Base-by-base conservation (phyloP, 2,888 invertebrate species). In the Camponotus fellah region DNA sequence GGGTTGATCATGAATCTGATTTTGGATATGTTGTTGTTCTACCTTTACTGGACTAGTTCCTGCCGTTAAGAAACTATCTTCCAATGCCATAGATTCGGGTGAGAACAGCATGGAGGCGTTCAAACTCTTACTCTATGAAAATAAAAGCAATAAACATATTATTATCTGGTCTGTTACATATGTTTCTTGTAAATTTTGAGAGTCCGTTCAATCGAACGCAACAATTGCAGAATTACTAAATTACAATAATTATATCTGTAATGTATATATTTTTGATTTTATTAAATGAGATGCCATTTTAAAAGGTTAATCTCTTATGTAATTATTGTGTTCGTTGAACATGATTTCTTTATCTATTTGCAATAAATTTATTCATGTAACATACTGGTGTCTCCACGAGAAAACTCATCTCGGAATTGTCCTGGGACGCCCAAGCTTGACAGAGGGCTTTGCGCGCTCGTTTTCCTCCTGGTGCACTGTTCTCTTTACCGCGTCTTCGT, bases 391-490 rank as follows among this genome's bases (percentile, higher is more conserved):
- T 98, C 94, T 98, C 98, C 1, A 96, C 96, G 86, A 97, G 96
- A 92, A 97, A 97, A 58, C 97, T 97, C 88, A 97, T 96, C 89
- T 97, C 97, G 0, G 97, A 96, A 83, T 96, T 96, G 26, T 95
- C 95, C 56, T 95, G 95, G 12, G 91, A 95, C 8, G 96, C 96
- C 97, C 98, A 98, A 72, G 97, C 96, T 34, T 96, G 96, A 3
- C 97, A 97, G 10, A 99, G 95, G 0, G 98, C 98, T 95, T 98
- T 98, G 1, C 98, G 95, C 0, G 97, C 98, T 86, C 97, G 96
- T 94, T 97, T 97, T 62, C 95, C 95, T 43, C 96, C 96, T 0
- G 97, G 97, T 12, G 97, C 95, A 65, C 95, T 96, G 94, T 97
- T 97, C 94, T 97, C 97, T 93, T 97, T 97, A 88, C 97, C 97